phyloP scores from a whole-genome alignment of 2,113 vertebrate genomes.

The Hippocampus comes region DNA sequence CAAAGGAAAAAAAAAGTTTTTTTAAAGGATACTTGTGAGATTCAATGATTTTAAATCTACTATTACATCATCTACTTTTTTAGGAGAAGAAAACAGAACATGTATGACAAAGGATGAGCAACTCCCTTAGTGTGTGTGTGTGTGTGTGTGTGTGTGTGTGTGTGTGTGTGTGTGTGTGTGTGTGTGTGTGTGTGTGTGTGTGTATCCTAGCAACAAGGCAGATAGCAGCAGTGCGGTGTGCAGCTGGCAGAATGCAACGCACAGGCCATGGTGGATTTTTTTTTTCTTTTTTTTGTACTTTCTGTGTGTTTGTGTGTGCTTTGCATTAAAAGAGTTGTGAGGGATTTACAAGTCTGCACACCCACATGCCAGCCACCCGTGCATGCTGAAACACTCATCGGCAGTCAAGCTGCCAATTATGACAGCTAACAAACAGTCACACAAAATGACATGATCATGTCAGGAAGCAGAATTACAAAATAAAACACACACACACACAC shows the following conservation, averaged over 20 bases:
- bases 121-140: slow-evolving; percentile 52
- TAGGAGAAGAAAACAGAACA: slow-evolving; percentile 45
- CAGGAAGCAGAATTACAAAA: slow-evolving; percentile 4
- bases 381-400: slow-evolving; percentile 34
- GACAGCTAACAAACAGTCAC: slow-evolving; percentile 13
- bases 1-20: slow-evolving; percentile 10
- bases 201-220: slow-evolving; percentile 72
- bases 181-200: slow-evolving; percentile 37
- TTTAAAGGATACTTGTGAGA: not conserved
- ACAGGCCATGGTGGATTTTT: slow-evolving; percentile 60
- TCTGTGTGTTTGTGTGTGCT: not conserved
- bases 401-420: slow-evolving; percentile 17
- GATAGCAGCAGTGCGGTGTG: slow-evolving; percentile 53
- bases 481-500: not conserved
- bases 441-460: slow-evolving; percentile 4
- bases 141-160: slow-evolving; percentile 37
- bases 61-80: not conserved
- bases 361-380: slow-evolving; percentile 26
- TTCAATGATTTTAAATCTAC: not conserved
- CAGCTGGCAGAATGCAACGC: slow-evolving; percentile 65
- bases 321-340: slow-evolving; percentile 47
- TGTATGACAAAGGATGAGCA: slow-evolving; percentile 47
- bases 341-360: slow-evolving; percentile 25
- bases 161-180: slow-evolving; percentile 39
- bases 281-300: slow-evolving; percentile 19